Evolutionary conservation across 92 coral and sea anemone genomes (phyloP).

Genomic region (Zoanthus sociatus): DNA sequence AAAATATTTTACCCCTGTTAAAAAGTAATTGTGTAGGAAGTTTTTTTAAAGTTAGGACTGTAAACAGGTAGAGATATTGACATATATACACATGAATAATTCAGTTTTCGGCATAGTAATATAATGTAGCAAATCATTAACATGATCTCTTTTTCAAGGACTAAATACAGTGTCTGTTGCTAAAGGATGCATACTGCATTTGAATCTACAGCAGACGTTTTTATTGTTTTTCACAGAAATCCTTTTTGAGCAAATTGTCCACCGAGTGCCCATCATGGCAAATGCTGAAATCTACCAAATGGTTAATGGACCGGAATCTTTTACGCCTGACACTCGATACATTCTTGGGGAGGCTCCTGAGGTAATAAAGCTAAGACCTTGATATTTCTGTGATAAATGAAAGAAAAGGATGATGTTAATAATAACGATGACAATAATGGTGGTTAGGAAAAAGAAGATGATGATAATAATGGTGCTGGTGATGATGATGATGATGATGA

Average conservation of each 20-base stretch:
- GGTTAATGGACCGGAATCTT: slow-evolving; percentile 67
- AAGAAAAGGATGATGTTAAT: background rate
- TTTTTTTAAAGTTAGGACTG: too few species aligned
- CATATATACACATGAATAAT: too few species aligned
- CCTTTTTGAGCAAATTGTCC: slow-evolving; percentile 47
- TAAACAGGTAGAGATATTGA: too few species aligned
- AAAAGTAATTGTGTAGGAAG: too few species aligned
- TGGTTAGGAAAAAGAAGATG: background rate
- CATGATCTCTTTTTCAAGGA: too few species aligned
- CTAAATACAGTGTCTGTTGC: too few species aligned
- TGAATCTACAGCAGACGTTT: background rate
- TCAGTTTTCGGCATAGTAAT: too few species aligned
- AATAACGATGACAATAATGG: background rate
- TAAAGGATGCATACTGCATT: background rate
- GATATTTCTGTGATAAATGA: too few species aligned
- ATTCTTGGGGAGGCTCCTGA: slow-evolving; percentile 57
- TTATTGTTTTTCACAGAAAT: slow-evolving; percentile 44
- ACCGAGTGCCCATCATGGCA: slow-evolving; percentile 54
- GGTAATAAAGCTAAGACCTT: slow-evolving; percentile 3
- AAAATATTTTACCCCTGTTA: too few species aligned
- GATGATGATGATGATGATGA: background rate
- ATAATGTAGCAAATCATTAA: too few species aligned
- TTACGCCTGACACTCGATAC: slow-evolving; percentile 56
- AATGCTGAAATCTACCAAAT: slow-evolving; percentile 56
- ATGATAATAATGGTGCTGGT: background rate